phyloP scores from a whole-genome alignment of 2,888 invertebrate species.

The Notodonta ziczac region DNA sequence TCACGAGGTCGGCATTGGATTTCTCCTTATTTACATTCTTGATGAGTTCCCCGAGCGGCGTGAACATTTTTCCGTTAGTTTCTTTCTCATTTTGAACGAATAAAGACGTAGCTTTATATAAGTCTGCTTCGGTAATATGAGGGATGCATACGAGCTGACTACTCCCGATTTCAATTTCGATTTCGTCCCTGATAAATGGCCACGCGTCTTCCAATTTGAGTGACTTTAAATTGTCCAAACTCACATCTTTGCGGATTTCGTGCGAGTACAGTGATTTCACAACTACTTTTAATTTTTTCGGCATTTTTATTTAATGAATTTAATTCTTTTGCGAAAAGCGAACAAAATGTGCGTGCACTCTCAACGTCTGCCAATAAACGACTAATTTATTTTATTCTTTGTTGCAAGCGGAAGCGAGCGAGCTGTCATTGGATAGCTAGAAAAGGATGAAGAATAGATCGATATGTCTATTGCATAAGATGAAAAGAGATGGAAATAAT shows the following conservation, averaged over 20 bases:
- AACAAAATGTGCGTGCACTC: slow-evolving; percentile 27
- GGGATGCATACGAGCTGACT: slow-evolving; percentile 80
- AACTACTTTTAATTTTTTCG: slow-evolving; percentile 79
- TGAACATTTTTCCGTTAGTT: slow-evolving; percentile 77
- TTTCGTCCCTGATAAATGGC: slow-evolving; percentile 82
- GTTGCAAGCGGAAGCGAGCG: neutral
- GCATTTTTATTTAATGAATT: slow-evolving; percentile 48
- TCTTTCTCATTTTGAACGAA: slow-evolving; percentile 77
- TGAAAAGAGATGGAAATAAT: slow-evolving; percentile 29
- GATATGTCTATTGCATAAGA: slow-evolving; percentile 23
- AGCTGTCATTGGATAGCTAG: slow-evolving; percentile 12
- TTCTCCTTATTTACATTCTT: slow-evolving; percentile 73
- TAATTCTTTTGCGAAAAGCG: slow-evolving; percentile 11
- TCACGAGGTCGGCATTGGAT: slow-evolving; percentile 67
- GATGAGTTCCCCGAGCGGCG: slow-evolving; percentile 72
- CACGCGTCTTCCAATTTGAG: slow-evolving; percentile 80
- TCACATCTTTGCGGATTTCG: slow-evolving; percentile 82
- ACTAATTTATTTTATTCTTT: slow-evolving; percentile 37
- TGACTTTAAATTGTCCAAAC: slow-evolving; percentile 72
- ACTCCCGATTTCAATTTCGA: slow-evolving; percentile 81
- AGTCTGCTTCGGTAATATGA: slow-evolving; percentile 79
- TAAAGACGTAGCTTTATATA: slow-evolving; percentile 78
- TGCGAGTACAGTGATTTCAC: slow-evolving; percentile 80
- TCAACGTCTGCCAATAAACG: slow-evolving; percentile 40
- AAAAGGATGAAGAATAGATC: slow-evolving; percentile 34